Evolutionary conservation across 2,888 invertebrate genomes (phyloP).

Genomic region (Amblyjoppa fuscipennis): DNA sequence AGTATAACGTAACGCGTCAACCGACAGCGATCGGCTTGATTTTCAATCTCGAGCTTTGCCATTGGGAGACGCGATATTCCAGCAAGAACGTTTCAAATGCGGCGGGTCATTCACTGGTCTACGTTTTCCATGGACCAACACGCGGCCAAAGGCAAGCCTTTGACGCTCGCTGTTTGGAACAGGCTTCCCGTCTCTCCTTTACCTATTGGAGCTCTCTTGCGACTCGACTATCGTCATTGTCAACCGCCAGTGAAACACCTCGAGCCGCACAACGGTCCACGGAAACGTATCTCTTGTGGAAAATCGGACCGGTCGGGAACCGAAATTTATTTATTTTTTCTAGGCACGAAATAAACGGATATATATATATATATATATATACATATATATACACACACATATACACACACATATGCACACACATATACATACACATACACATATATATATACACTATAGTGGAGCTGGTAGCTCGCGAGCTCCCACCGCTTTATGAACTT

Average conservation of each 20-base stretch:
- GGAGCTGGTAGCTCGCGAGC: no score
- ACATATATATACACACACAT: no score
- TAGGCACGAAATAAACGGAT: no score
- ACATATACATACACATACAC: no score
- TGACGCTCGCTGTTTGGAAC: conserved; percentile 47
- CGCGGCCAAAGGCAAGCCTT: conserved; percentile 46
- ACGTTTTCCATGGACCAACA: conserved; percentile 23
- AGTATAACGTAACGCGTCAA: no score
- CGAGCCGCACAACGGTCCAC: background rate
- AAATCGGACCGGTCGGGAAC: background rate
- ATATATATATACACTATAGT: no score
- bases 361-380: no score
- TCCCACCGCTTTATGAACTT: no score
- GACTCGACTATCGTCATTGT: background rate
- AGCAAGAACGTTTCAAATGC: background rate
- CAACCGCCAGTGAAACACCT: conserved; percentile 12
- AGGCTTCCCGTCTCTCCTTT: conserved; percentile 27
- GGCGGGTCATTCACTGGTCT: background rate
- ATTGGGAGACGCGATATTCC: background rate
- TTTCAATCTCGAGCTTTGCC: background rate
- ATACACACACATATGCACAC: no score
- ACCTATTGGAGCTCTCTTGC: background rate
- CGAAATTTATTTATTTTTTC: no score
- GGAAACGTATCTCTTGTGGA: conserved; percentile 14
- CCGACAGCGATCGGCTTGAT: no score